Percentiles rank a stretch among this genome's conserved stretches.
These are phyloP conservation scores for Anarrhichthys ocellatus DNA, from an alignment of 2,113 vertebrate genomes.

Conservation along the genomic window DNA sequence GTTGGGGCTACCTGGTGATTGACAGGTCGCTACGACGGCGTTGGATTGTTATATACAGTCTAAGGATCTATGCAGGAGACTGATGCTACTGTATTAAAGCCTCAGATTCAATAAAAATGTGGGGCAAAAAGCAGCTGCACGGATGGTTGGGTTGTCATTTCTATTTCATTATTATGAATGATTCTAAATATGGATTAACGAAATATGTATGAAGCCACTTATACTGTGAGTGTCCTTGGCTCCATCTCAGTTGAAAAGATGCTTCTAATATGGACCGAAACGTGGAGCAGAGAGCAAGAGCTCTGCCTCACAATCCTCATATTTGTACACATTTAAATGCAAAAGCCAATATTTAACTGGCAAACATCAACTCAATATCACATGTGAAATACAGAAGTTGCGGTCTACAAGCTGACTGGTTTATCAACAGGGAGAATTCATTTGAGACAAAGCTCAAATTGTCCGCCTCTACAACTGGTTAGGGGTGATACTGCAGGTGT, in stretches of 20 bases:
- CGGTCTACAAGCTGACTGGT: not conserved
- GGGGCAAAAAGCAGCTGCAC: not conserved
- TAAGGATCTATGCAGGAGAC: not conserved
- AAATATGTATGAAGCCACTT: not conserved
- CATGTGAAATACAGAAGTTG: not conserved
- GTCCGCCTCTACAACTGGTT: conserved; percentile 73
- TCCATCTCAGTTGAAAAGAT: not conserved
- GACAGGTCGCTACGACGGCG: not conserved
- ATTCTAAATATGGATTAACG: not conserved
- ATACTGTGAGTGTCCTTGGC: not conserved
- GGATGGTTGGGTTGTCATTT: not conserved
- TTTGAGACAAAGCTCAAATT: not conserved
- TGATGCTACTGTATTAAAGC: not conserved
- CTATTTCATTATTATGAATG: not conserved
- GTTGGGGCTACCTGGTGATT: not conserved
- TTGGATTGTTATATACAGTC: not conserved
- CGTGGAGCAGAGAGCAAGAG: not conserved
- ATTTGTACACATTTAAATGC: not conserved
- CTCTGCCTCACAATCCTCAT: not conserved
- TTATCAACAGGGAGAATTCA: not conserved
- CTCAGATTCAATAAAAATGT: not conserved
- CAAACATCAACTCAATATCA: not conserved
- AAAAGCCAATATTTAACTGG: not conserved
- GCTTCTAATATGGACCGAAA: not conserved
- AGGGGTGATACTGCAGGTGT: conserved; percentile 80